phyloP scores from a whole-genome alignment of 2,888 invertebrate genomes.

The Acronicta psi region DNA sequence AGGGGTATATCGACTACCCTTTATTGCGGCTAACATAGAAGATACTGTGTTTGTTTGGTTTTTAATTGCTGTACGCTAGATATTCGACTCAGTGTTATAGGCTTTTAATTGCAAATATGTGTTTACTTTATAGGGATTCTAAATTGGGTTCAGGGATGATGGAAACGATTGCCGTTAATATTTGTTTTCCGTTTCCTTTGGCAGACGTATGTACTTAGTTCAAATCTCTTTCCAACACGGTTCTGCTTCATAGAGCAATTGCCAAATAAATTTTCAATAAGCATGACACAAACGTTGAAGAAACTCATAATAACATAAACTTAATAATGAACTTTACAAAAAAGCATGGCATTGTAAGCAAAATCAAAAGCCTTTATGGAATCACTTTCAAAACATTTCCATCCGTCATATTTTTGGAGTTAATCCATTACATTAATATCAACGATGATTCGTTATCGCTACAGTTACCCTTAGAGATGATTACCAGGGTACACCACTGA shows the following conservation, averaged over 20 bases:
- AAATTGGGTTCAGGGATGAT: constrained; percentile 10
- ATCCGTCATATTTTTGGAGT: constrained; percentile 47
- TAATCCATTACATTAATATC: constrained; percentile 68
- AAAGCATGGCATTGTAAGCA: not conserved
- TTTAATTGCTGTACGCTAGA: constrained; percentile 52
- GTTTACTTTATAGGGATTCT: constrained; percentile 16
- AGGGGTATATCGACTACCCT: constrained; percentile 67
- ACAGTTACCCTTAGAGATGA: constrained; percentile 76
- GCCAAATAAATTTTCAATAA: not conserved
- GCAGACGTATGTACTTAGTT: not conserved
- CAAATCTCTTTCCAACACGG: not conserved
- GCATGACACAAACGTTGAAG: not conserved
- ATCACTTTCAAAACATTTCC: constrained; percentile 14
- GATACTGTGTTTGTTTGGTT: constrained; percentile 50
- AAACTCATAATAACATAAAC: not conserved
- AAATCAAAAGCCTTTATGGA: not conserved
- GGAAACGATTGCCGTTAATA: constrained; percentile 3
- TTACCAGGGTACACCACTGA: constrained; percentile 77
- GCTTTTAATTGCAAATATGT: constrained; percentile 34
- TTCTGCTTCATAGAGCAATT: not conserved
- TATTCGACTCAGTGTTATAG: constrained; percentile 23
- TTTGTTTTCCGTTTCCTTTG: constrained; percentile 4
- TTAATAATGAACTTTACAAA: no score
- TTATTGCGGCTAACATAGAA: constrained; percentile 58
- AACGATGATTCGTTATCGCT: constrained; percentile 64